Conservation (phyloP, 2,888 invertebrate genomes). For the Alloscopus bannaensis region DNA sequence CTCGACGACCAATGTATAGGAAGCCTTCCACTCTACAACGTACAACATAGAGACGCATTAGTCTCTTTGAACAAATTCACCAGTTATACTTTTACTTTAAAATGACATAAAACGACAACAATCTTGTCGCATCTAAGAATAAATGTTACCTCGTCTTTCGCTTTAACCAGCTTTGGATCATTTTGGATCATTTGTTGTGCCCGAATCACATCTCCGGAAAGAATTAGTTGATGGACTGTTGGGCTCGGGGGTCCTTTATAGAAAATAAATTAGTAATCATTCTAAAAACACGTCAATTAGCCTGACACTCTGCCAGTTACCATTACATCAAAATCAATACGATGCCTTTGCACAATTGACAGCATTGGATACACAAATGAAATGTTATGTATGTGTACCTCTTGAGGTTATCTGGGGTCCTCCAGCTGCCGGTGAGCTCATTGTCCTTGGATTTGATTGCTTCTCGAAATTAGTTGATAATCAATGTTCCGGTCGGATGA, state of each 20-base stretch:
- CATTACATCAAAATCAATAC: too few species aligned
- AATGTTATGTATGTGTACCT: too few species aligned
- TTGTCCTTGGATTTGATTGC: too few species aligned
- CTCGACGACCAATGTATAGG: slow-evolving; percentile 88
- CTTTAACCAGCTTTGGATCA: slow-evolving; percentile 52
- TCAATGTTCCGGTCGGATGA: too few species aligned
- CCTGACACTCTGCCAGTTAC: too few species aligned
- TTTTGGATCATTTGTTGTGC: slow-evolving; percentile 66
- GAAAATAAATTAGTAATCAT: background rate
- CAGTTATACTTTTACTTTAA: background rate
- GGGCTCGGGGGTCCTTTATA: slow-evolving; percentile 26
- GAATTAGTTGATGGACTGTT: slow-evolving; percentile 58
- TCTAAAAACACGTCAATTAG: too few species aligned
- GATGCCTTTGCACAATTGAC: too few species aligned
- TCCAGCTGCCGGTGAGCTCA: too few species aligned
- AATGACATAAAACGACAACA: background rate
- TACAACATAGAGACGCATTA: background rate
- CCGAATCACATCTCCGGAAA: slow-evolving; percentile 59
- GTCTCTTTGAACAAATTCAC: slow-evolving; percentile 54
- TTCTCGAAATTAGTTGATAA: too few species aligned
- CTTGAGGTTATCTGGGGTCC: too few species aligned
- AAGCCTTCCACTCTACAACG: slow-evolving; percentile 81
- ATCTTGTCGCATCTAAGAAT: background rate
- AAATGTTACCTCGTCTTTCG: slow-evolving; percentile 62
- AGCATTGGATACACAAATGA: too few species aligned